These are phyloP conservation scores for Thecophora atra DNA, from an alignment of 2,888 invertebrate species.

Conservation along the genomic window DNA sequence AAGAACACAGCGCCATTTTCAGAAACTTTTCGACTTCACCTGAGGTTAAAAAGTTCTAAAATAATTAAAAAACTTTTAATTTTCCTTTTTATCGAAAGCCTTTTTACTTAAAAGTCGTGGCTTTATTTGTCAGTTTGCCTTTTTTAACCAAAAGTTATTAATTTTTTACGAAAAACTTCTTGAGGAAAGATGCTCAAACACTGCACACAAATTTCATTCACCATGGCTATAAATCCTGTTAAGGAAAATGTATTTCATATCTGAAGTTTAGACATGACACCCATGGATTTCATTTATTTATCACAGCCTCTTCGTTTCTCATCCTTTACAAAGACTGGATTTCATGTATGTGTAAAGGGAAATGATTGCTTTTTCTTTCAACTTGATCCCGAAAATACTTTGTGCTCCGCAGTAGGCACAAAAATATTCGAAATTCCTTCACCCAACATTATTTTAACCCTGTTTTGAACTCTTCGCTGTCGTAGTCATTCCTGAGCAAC, in stretches of 20 bases:
- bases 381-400: neutral
- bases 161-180: too few species aligned
- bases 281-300: neutral
- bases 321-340: constrained; percentile 1
- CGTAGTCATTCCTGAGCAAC: neutral
- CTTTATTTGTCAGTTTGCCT: neutral
- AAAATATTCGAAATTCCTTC: neutral
- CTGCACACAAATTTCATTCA: too few species aligned
- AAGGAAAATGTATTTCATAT: neutral
- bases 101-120: too few species aligned
- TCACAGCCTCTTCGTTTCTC: constrained; percentile 7
- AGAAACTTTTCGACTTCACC: too few species aligned
- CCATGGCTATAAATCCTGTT: neutral
- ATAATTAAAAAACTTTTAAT: neutral
- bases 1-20: too few species aligned
- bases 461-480: neutral
- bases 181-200: too few species aligned
- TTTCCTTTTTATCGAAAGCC: too few species aligned
- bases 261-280: neutral
- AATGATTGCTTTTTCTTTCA: neutral
- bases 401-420: neutral
- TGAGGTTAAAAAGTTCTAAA: neutral
- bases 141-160: too few species aligned
- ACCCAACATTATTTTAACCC: neutral
- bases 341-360: neutral